A percentile compares a stretch with the other conserved stretches of the same genome.
phyloP scores from a whole-genome alignment of 2,113 vertebrate species.

The Melanostigma gelatinosum region DNA sequence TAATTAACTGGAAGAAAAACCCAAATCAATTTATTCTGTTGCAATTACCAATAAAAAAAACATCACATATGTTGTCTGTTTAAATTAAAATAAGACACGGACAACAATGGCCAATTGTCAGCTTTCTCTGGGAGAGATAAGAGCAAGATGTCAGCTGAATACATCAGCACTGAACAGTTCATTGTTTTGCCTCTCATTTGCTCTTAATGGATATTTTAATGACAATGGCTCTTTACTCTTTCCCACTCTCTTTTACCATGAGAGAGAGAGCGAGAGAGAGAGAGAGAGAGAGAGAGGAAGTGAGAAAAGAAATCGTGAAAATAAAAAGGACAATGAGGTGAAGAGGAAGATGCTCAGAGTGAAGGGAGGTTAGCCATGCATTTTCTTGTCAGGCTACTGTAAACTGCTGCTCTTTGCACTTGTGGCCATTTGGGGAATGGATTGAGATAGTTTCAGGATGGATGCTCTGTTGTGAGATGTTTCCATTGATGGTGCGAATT shows the following conservation, averaged over 20 bases:
- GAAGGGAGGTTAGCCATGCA: background rate
- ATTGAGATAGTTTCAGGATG: constrained; percentile 44
- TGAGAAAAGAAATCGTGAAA: background rate
- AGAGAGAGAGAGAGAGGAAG: background rate
- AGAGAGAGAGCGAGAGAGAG: background rate
- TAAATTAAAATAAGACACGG: constrained; percentile 14
- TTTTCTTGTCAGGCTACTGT: background rate
- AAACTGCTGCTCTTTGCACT: constrained; percentile 44
- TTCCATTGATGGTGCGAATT: constrained; percentile 16
- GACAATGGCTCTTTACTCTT: constrained; percentile 20
- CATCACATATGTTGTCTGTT: background rate
- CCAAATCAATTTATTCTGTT: background rate
- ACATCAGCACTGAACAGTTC: constrained; percentile 20
- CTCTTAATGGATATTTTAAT: constrained; percentile 54
- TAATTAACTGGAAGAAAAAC: background rate
- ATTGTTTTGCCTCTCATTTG: constrained; percentile 39
- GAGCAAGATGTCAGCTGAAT: background rate
- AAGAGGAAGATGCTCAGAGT: background rate
- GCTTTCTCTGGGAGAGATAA: constrained; percentile 18
- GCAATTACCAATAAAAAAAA: background rate
- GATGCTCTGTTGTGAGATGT: constrained; percentile 34
- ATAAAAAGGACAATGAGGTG: constrained; percentile 4
- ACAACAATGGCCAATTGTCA: constrained; percentile 8
- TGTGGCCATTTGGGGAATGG: constrained; percentile 24
- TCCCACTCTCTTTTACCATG: constrained; percentile 9